Evolutionary conservation across 2,888 invertebrate species (phyloP).

Genomic region (Xylophagus ater): DNA sequence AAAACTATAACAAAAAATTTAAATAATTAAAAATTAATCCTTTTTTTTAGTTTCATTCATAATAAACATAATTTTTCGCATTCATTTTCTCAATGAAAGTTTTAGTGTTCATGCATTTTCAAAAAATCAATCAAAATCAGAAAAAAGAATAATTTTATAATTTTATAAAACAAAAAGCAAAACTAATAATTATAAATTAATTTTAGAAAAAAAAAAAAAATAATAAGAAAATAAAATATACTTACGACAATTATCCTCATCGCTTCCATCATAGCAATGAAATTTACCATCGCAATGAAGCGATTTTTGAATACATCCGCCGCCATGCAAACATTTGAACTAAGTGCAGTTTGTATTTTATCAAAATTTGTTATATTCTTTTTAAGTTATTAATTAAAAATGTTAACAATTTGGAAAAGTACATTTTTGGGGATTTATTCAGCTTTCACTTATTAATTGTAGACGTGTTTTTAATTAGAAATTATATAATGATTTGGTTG

Average conservation of each 20-base stretch:
- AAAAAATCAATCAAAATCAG: constrained; percentile 9
- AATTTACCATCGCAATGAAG: constrained; percentile 44
- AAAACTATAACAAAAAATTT: no score
- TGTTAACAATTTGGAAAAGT: no score
- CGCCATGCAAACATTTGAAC: constrained; percentile 39
- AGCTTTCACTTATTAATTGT: no score
- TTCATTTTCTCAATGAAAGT: no score
- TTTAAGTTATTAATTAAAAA: neutral
- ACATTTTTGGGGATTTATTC: no score
- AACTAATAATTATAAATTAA: constrained; percentile 5
- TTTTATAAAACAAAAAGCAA: constrained; percentile 5
- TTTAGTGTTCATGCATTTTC: no score
- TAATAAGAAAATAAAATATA: constrained; percentile 11
- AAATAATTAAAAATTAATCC: no score
- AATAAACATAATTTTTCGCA: no score
- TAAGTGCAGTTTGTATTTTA: constrained; percentile 19
- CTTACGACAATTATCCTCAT: constrained; percentile 43
- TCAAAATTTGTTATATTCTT: constrained; percentile 4
- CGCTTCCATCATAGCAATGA: constrained; percentile 45
- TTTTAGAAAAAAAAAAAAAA: constrained; percentile 7
- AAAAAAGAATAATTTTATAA: constrained; percentile 5
- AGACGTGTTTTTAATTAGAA: neutral
- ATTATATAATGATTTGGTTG: neutral
- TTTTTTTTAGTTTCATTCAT: no score
- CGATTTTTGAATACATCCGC: constrained; percentile 36